Conservation (phyloP, 2,797 vertebrate species). For the Choloepus didactylus region DNA sequence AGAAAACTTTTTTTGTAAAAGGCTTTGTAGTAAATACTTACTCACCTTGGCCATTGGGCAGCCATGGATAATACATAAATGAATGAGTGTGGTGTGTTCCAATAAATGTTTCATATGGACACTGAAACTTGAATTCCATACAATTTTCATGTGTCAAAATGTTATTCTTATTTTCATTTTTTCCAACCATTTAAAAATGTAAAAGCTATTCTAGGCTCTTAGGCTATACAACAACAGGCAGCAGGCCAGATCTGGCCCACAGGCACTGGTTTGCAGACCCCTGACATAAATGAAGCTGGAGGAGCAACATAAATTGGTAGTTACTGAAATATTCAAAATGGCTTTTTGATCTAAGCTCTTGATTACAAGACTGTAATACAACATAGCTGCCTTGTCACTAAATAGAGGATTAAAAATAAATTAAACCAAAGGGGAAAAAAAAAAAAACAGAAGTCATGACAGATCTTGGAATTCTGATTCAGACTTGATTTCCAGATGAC, state of each 20-base stretch:
- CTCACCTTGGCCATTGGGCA: neutral
- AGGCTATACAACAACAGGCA: neutral
- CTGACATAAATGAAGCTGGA: neutral
- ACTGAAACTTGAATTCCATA: slow-evolving; percentile 13
- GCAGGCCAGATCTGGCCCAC: fast-evolving
- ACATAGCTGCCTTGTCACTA: neutral
- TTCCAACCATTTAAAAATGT: neutral
- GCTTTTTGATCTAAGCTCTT: neutral
- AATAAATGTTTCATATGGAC: neutral
- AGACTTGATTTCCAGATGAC: neutral
- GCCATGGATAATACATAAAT: neutral
- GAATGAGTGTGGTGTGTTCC: neutral
- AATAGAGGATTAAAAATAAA: neutral
- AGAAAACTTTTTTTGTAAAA: slow-evolving; percentile 24
- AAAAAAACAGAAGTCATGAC: neutral
- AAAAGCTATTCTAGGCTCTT: neutral
- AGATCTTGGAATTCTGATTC: slow-evolving; percentile 13
- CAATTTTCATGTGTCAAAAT: neutral
- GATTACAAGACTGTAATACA: neutral
- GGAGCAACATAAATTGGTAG: neutral
- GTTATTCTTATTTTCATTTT: slow-evolving; percentile 11
- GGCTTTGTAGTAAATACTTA: neutral
- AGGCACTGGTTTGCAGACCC: neutral
- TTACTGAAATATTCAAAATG: neutral
- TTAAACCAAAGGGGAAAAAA: neutral